Evolutionary conservation across 2,797 vertebrate species (phyloP), one percentile per base, ranked within the genome.

Genomic region (Enoplosus armatus): DNA sequence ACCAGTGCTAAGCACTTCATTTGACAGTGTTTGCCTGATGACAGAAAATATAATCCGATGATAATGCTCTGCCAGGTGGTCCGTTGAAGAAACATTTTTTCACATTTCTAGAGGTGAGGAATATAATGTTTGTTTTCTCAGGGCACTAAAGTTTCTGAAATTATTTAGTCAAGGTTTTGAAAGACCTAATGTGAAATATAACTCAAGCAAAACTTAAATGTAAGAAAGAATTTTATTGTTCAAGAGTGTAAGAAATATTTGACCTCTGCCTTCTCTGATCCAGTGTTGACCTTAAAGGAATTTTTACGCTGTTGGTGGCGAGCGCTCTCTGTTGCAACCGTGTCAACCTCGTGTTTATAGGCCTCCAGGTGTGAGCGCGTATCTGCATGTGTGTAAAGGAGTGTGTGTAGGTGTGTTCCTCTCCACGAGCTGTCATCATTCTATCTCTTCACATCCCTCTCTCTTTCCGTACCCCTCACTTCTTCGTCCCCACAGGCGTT

Each of bases 291-390:
- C 37, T 62, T n/a, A 1, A 48, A 33, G 59, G 69, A 68, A 39
- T 24, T 33, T 50, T 45, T 1, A 22, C 45, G 5, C 48, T 29
- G 63, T 77, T 24, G 77, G 55, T 62, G 76, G 70, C 6, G 8
- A 22, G 0, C 41, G 0, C 9, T 24, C 9, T 56, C 26, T 61
- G 24, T 8, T 6, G 16, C 27, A 53, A 20, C 22, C 33, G 3
- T 62, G 12, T 50, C 69, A 51, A 1, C 33, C 6, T 63, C 15
- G 3, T 70, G 74, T 56, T 41, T 62, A 12, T 0, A 29, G 22
- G 24, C 8, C 58, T 76, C 0, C 58, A 29, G 69, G 72, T 83
- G 65, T 26, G 54, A 53, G 70, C 20, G 85, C 47, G 74, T 35
- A 9, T 59, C 2, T 80, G 16, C 3, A 0, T 14, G 29, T 48